These are phyloP conservation scores for Onychomys arenicola DNA, from an alignment of 2,797 vertebrate genomes.

Conservation along the genomic window DNA sequence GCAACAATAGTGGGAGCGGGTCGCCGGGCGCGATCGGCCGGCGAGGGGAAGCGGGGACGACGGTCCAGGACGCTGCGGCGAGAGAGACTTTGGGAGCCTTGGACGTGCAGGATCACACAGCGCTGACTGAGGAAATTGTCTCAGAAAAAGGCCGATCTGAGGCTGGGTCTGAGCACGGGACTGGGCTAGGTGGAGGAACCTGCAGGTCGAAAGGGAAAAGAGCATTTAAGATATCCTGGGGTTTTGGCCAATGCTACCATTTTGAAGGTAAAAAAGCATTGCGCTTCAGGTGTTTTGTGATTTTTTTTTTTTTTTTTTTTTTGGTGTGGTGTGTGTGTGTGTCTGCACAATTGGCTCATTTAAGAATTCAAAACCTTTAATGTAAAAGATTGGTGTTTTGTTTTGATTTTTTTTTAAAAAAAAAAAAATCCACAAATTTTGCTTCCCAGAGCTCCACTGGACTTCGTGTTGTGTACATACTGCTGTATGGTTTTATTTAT, in stretches of 20 bases:
- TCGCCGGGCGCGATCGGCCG: not conserved
- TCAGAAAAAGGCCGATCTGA: conserved; percentile 67
- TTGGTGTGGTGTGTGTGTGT: not conserved
- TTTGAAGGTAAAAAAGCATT: conserved; percentile 65
- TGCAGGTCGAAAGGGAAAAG: conserved; percentile 58
- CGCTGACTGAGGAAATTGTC: conserved; percentile 61
- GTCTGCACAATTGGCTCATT: conserved; percentile 10
- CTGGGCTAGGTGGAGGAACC: conserved; percentile 59
- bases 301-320: not conserved
- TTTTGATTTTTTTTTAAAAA: conserved; percentile 7
- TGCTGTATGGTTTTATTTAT: conserved; percentile 78
- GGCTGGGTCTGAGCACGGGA: conserved; percentile 51
- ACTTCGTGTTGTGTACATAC: conserved; percentile 71
- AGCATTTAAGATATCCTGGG: conserved; percentile 23
- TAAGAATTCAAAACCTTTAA: conserved; percentile 63
- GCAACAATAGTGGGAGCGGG: conserved; percentile 16
- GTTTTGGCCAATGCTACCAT: conserved; percentile 47
- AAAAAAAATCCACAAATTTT: conserved; percentile 61
- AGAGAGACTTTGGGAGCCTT: conserved; percentile 62
- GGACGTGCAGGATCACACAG: conserved; percentile 69
- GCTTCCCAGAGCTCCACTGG: conserved; percentile 64
- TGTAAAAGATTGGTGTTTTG: conserved; percentile 26
- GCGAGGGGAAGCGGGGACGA: conserved; percentile 15
- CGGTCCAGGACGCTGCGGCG: conserved; percentile 73
- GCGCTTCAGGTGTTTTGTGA: conserved; percentile 68